These are phyloP conservation scores for Anguilla obscura DNA, from an alignment of 2,797 vertebrate species.

Conservation along the genomic window DNA sequence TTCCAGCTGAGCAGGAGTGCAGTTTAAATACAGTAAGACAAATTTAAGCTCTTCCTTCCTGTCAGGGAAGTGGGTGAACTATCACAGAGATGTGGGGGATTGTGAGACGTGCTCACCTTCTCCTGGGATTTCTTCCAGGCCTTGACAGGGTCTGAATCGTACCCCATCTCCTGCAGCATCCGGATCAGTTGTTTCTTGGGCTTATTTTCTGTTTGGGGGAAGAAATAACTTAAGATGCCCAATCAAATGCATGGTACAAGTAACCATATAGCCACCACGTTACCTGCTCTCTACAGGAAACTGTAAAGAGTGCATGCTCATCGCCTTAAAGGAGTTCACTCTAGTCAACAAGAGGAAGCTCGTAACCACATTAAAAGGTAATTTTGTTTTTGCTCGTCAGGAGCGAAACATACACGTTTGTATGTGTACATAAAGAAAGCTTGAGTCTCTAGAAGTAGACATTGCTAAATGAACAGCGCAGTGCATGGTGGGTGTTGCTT, in stretches of 20 bases:
- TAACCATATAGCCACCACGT: not conserved
- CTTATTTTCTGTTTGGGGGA: constrained; percentile 84
- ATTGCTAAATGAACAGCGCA: not conserved
- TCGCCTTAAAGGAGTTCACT: too few relatives aligned
- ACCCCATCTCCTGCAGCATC: constrained; percentile 89
- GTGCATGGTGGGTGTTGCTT: not conserved
- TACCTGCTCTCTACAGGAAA: too few relatives aligned
- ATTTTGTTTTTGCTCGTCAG: too few relatives aligned
- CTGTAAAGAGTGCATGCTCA: too few relatives aligned
- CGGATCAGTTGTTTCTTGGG: constrained; percentile 94
- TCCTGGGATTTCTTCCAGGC: constrained; percentile 90
- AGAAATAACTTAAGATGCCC: not conserved
- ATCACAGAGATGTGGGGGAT: not conserved
- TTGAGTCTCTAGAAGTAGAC: not conserved
- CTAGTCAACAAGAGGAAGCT: too few relatives aligned
- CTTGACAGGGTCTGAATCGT: constrained; percentile 94
- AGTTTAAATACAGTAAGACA: too few relatives aligned
- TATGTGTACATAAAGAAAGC: too few relatives aligned
- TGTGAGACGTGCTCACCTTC: constrained; percentile 71
- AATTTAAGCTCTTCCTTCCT: too few relatives aligned
- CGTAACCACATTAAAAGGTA: too few relatives aligned
- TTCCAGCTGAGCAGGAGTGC: not conserved
- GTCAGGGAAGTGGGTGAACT: not conserved
- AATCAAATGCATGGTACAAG: not conserved
- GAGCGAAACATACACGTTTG: too few relatives aligned